These are phyloP conservation scores for Boleophthalmus pectinirostris DNA, from an alignment of 2,113 vertebrate genomes.

Conservation along the genomic window DNA sequence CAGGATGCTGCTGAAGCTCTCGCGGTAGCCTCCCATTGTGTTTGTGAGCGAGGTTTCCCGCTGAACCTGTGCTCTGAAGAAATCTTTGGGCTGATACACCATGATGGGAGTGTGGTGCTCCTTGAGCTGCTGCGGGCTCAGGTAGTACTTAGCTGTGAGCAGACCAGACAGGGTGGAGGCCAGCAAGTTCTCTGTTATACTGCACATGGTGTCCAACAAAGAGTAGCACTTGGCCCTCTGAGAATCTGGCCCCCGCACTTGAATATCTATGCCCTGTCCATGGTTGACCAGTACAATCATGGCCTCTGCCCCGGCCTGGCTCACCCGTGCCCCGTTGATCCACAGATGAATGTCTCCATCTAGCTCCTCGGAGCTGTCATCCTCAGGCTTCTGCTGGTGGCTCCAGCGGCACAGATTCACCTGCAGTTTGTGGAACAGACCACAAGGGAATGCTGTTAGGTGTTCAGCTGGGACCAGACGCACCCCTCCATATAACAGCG, in stretches of 20 bases:
- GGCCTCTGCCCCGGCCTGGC: conserved; percentile 86
- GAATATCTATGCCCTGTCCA: conserved; percentile 96
- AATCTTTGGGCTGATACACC: conserved; percentile 98
- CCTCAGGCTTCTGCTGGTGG: conserved; percentile 89
- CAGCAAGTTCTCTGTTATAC: conserved; percentile 91
- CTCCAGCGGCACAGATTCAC: conserved; percentile 96
- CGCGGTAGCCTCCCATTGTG: conserved; percentile 95
- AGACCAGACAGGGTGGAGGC: conserved; percentile 90
- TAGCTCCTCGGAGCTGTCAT: conserved; percentile 40
- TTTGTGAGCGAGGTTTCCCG: conserved; percentile 90
- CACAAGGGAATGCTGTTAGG: conserved; percentile 92
- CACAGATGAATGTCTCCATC: conserved; percentile 88
- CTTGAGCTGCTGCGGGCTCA: conserved; percentile 95
- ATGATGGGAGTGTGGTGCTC: conserved; percentile 94
- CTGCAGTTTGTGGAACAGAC: conserved; percentile 97
- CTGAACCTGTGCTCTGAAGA: conserved; percentile 89
- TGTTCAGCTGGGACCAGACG: conserved; percentile 94
- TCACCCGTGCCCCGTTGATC: conserved; percentile 90
- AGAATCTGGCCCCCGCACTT: conserved; percentile 87
- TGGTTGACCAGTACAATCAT: conserved; percentile 95
- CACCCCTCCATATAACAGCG: conserved; percentile 89
- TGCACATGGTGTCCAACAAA: conserved; percentile 91
- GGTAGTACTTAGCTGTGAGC: conserved; percentile 90
- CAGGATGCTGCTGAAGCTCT: conserved; percentile 95
- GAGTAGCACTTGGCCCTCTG: conserved; percentile 90